A percentile compares a stretch with the other conserved stretches of the same genome.
Conservation (phyloP, 2,113 vertebrate genomes). For the Drymodes brunneopygia region DNA sequence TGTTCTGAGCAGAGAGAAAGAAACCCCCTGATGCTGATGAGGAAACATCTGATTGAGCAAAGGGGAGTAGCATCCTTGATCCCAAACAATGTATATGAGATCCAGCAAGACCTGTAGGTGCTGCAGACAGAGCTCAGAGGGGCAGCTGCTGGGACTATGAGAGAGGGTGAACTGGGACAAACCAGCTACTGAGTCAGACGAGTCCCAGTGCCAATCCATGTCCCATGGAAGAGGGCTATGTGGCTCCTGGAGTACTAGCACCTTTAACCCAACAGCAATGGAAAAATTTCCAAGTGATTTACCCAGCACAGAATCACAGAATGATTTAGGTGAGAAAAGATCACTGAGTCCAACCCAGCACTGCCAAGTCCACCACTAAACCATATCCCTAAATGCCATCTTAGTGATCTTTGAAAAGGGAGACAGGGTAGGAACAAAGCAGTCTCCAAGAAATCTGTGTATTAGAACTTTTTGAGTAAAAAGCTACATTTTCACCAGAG, state of each 20-base stretch:
- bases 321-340: background rate
- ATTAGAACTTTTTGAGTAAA: background rate
- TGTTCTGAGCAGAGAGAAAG: background rate
- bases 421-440: background rate
- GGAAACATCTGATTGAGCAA: background rate
- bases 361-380: background rate
- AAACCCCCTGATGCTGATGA: background rate
- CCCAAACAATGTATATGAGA: constrained; percentile 1
- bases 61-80: constrained; percentile 14
- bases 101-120: background rate
- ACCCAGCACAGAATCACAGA: background rate
- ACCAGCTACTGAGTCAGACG: rapidly evolving
- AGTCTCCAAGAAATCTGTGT: background rate
- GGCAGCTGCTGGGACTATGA: background rate
- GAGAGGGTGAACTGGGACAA: background rate
- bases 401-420: background rate
- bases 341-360: background rate
- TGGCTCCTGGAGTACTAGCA: background rate
- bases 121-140: background rate
- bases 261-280: background rate
- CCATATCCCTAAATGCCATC: background rate
- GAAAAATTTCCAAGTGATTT: background rate
- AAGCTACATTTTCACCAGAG: background rate
- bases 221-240: background rate
- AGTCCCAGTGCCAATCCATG: background rate